Evolutionary conservation across 2,113 vertebrate species (phyloP), one percentile per base, ranked within the genome.

Genomic region (Ammodytes marinus): DNA sequence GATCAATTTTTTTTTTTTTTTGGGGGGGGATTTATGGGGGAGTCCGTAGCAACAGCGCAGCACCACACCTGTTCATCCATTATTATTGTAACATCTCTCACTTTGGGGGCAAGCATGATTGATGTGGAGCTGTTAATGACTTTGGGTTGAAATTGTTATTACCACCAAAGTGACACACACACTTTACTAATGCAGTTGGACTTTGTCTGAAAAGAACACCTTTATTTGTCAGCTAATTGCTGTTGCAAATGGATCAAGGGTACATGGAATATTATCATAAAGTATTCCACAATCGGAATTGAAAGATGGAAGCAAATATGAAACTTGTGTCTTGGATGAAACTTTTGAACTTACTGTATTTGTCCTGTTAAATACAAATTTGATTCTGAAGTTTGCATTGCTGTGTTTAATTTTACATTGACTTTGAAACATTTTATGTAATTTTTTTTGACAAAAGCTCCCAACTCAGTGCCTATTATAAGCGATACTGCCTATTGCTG

Each of bases 21-120:
- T 84, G n/a, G n/a, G n/a, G n/a, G n/a, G n/a, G 87, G 90, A 92
- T 94, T 93, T 91, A 93, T 91, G 77, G 77, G 12, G 0, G 65
- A 74, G 35, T 79, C 72, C 55, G 74, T 74, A 73, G 61, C 59
- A 75, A 78, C 52, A 67, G 77, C 50, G 37, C 61, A 0, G 77
- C 83, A 55, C 19, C 68, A 40, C 79, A 91, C 80, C 90, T 82
- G 86, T 82, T 79, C 75, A 88, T 92, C 86, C 74, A 77, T 93
- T 93, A 83, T 93, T 89, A 91, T 92, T 84, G 57, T 85, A 90
- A 88, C 82, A 85, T 91, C 80, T 82, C 81, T 93, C 86, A 77
- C 69, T 84, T 68, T 69, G 78, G 86, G 87, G 89, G 65, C 86
- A 79, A 45, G 8, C 40, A 15, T 93, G 93, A 94, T 91, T 86